phyloP scores from a whole-genome alignment of 2,113 vertebrate genomes.

The Dryoscopus gambensis region DNA sequence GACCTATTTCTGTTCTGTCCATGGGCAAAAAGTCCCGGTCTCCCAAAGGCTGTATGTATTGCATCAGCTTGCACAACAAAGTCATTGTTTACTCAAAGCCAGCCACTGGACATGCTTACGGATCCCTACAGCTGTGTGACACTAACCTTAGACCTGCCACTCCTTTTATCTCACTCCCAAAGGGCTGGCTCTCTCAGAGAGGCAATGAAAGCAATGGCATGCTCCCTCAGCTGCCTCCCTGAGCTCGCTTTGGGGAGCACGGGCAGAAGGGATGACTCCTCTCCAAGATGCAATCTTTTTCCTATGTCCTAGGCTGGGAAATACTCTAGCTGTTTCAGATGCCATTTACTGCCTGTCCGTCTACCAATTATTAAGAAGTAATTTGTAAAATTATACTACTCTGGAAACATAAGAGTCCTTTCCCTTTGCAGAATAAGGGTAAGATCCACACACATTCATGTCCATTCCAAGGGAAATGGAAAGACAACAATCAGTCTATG shows the following conservation, averaged over 20 bases:
- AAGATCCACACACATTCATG: background rate
- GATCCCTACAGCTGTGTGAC: background rate
- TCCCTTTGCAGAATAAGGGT: background rate
- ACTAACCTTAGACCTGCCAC: background rate
- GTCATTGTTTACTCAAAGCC: background rate
- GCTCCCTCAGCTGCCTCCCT: background rate
- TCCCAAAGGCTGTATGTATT: background rate
- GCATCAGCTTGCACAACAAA: background rate
- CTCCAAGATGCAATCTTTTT: background rate
- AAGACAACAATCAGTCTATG: background rate
- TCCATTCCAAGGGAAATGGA: background rate
- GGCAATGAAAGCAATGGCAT: background rate
- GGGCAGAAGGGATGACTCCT: background rate
- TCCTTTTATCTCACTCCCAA: background rate
- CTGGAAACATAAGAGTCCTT: background rate
- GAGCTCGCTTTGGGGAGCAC: rapidly evolving
- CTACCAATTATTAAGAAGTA: background rate
- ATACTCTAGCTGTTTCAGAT: background rate
- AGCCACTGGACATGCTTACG: background rate
- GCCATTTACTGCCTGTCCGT: background rate
- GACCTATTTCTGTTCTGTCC: background rate
- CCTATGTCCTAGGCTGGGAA: background rate
- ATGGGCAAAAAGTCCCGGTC: background rate
- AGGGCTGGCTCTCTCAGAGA: background rate
- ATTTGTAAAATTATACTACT: background rate